These are phyloP conservation scores for Hylomyscus alleni DNA, from an alignment of 2,797 vertebrate species.

Conservation along the genomic window DNA sequence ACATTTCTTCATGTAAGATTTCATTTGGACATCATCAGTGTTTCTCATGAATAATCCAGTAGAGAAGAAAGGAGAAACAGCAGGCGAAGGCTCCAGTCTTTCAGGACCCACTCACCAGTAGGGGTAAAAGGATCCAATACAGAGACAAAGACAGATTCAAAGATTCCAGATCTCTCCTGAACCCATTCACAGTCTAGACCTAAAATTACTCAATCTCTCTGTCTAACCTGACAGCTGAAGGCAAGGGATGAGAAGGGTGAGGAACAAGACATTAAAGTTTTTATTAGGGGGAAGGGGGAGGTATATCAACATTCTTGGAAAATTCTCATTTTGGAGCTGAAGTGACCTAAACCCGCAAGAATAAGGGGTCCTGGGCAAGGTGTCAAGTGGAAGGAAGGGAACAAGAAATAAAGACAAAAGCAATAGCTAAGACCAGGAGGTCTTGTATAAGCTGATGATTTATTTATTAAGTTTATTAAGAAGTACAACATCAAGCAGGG, in stretches of 20 bases:
- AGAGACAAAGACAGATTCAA: not conserved
- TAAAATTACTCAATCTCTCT: not conserved
- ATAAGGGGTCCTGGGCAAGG: not conserved
- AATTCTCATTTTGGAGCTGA: not conserved
- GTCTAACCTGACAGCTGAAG: not conserved
- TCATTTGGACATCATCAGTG: constrained; percentile 26
- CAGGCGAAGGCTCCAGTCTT: not conserved
- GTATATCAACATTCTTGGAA: not conserved
- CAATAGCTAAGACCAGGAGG: not conserved
- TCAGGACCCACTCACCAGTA: not conserved
- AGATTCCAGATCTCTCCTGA: not conserved
- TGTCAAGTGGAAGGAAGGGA: not conserved
- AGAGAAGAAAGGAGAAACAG: not conserved
- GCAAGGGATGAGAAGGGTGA: not conserved
- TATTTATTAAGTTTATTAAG: not conserved
- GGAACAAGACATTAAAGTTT: not conserved
- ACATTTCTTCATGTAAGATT: not conserved
- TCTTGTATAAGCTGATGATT: not conserved
- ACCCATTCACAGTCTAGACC: not conserved
- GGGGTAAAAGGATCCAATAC: not conserved
- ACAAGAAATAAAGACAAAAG: not conserved
- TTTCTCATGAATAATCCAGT: not conserved
- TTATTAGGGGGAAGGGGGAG: not conserved
- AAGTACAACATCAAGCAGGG: not conserved
- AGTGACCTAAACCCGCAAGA: not conserved